Evolutionary conservation across 2,888 invertebrate species (phyloP), one percentile per base, ranked within the genome.

Genomic region (Oscheius sp.): DNA sequence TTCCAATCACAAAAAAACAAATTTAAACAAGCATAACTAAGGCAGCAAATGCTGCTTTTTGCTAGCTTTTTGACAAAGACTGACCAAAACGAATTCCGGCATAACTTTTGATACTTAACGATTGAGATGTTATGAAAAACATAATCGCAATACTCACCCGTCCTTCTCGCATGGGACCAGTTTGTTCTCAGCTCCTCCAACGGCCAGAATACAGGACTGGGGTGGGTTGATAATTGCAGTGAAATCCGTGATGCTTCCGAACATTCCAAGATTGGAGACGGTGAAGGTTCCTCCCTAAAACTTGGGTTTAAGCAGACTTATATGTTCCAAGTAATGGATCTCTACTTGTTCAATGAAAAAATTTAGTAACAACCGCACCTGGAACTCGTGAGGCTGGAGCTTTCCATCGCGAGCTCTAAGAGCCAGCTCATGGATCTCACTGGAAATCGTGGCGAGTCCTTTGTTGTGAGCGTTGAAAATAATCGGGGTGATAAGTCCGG

Each of bases 401-500:
- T 92, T 92, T 65, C 92, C 92, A 70, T 90, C 90, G 78, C 88
- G 79, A 42, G 88, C 88, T 48, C 83, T 71, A 29, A 75, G 75
- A 13, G 88, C 88, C 60, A 88, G 60, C 60, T 83, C 80, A 13
- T 77, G 62, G 13, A 88, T 78, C 70, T 88, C 88, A 9, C 77
- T 74, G 58, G 84, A 84, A 70, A 88, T 88, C 21, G 86, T 84
- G 48, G 84, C 84, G 35, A 88, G 78, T 32, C 88, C 88, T 82
- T 88, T 88, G 13, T 84, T 79, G 62, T 92, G 90, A 2, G 93
- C 92, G 79, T 92, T 91, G 80, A 92, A 92, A 33, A 99, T 92
- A 84, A 99, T 99, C 2, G 99, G 99, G 0, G 99, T 99, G 78
- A 99, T 96, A 21, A 99, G 92, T 0, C 99, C 99, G 78, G 93